Evolutionary conservation across 35 echinoderm and acorn worm genomes (phyloP), one percentile per base, ranked within the genome.

Genomic region (Lytechinus variegatus): DNA sequence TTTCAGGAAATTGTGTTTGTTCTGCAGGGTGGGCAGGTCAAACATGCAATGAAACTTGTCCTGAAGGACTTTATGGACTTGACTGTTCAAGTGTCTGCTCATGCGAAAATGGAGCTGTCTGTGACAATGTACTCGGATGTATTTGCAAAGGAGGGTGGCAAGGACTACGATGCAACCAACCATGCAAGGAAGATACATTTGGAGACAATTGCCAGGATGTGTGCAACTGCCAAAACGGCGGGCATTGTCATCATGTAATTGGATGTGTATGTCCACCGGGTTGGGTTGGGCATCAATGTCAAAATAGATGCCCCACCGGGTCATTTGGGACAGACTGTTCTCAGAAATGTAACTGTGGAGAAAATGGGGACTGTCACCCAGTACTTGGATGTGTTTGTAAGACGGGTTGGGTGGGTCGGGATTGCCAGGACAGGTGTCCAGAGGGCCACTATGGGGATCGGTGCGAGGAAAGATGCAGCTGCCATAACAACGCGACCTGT

Each of bases 191-290:
- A 52, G 97, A 96, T 3, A 94, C 33, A 10, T 98, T 87, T 95
- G 98, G 98, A 27, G 54, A 28, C 61, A 61, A 97, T 53, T 99
- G 98, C 92, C 51, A 66, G 9, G 56, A 91, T 5, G 33, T 89
- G 21, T 99, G 98, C 93, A 60, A 96, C 66, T 99, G 98, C 87
- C 53, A 86, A 16, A 99, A 99, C 92, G 95, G 96, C n/a, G 98
- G 94, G 24, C 60, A 89, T 28, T 99, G 98, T 95, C 94, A 98
- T 95, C 95, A 72, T 54, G 89, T 98, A 21, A 86, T 96, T 21
- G 98, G 98, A 29, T 99, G 98, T 95, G 9, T 95, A n/a, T 99
- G 98, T 87, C 52, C 95, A 16, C 96, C 96, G 44, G 98, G 98
- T 54, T 98, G 94, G 95, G 87, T 52, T 0, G 98, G 98, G 58